phyloP scores from a whole-genome alignment of 1,140 invertebrate species.

The Solenopsis invicta region DNA sequence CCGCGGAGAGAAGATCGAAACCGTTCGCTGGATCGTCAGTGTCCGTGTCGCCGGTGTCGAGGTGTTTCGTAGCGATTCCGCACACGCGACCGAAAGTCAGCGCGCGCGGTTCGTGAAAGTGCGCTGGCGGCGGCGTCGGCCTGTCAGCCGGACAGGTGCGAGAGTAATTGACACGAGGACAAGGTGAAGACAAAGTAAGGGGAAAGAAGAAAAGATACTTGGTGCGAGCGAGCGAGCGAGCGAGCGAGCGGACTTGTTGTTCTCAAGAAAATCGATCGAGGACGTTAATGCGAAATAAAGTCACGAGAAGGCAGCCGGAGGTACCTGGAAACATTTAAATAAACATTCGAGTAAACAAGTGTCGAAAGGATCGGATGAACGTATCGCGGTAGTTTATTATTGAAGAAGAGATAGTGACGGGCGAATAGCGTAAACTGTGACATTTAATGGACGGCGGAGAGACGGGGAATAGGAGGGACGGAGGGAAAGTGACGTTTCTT shows the following conservation, averaged over 20 bases:
- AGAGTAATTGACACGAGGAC: slow-evolving; percentile 24
- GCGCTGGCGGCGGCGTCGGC: slow-evolving; percentile 33
- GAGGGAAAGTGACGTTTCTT: slow-evolving; percentile 58
- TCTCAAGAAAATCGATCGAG: slow-evolving; percentile 19
- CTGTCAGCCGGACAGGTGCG: slow-evolving; percentile 69
- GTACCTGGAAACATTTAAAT: slow-evolving; percentile 9
- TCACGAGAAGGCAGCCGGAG: neutral
- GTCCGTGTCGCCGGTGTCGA: neutral
- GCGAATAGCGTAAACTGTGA: neutral
- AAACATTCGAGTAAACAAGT: neutral
- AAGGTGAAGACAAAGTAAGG: neutral
- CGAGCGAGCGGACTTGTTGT: slow-evolving; percentile 10
- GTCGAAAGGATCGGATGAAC: neutral
- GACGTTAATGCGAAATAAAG: slow-evolving; percentile 1
- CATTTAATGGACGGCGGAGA: neutral
- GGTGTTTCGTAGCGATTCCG: slow-evolving; percentile 26
- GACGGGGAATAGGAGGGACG: neutral
- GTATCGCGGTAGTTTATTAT: slow-evolving; percentile 1
- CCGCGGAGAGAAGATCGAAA: neutral
- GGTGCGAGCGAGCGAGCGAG: neutral
- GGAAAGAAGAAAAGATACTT: slow-evolving; percentile 32
- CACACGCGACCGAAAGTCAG: slow-evolving; percentile 41
- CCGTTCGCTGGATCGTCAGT: neutral
- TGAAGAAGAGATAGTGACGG: neutral
- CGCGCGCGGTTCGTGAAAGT: slow-evolving; percentile 64